A percentile compares a stretch with the other conserved stretches of the same genome.
These are phyloP conservation scores for Nemotelus pantherinus DNA, from an alignment of 2,888 invertebrate species.

Conservation along the genomic window DNA sequence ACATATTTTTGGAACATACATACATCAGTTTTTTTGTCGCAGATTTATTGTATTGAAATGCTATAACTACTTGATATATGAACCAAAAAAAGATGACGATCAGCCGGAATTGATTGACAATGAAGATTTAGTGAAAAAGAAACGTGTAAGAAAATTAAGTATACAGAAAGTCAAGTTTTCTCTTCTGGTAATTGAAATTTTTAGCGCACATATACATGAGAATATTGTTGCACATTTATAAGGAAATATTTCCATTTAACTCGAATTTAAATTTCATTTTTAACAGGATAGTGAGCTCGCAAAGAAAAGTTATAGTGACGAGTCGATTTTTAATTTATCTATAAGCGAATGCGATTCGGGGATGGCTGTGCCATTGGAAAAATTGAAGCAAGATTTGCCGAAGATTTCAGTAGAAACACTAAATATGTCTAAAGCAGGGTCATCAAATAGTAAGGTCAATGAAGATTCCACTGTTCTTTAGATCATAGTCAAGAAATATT, in stretches of 20 bases:
- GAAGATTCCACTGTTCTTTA: too few species aligned
- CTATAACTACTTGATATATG: constrained; percentile 53
- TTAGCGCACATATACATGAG: too few species aligned
- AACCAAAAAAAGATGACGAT: constrained; percentile 2
- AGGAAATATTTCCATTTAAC: neutral
- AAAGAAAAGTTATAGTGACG: constrained; percentile 11
- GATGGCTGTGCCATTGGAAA: neutral
- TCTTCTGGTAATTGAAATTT: neutral
- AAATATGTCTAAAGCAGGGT: neutral
- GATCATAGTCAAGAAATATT: too few species aligned
- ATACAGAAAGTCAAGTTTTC: neutral
- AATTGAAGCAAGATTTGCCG: too few species aligned
- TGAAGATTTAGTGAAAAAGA: constrained; percentile 13
- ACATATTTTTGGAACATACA: neutral
- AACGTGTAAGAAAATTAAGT: neutral
- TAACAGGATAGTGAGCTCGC: neutral
- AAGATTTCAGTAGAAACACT: neutral
- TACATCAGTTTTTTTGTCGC: constrained; percentile 33
- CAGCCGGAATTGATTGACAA: constrained; percentile 33
- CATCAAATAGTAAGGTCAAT: neutral
- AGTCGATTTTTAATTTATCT: neutral
- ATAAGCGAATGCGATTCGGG: neutral
- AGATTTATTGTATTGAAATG: constrained; percentile 58
- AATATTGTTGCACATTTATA: too few species aligned
- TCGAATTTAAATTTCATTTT: neutral